These are phyloP conservation scores for Paramacrobiotus metropolitanus DNA, from an alignment of 1,140 invertebrate species.

Conservation along the genomic window DNA sequence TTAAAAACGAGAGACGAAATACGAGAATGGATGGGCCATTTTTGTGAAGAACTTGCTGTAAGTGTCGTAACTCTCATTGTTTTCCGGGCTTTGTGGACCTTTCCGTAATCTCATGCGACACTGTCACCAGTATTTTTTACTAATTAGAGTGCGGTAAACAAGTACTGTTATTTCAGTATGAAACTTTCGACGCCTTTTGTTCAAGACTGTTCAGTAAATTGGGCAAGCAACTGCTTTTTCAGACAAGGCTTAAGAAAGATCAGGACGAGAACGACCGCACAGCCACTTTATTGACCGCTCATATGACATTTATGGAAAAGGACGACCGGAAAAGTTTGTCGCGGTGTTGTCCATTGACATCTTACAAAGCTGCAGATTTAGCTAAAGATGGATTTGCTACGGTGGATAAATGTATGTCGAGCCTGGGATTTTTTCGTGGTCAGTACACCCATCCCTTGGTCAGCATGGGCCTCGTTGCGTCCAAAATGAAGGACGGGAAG, in stretches of 20 bases:
- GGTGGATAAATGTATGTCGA: not conserved
- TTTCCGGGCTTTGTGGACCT: no score
- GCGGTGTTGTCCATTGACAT: not conserved
- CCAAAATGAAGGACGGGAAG: not conserved
- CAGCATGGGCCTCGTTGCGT: not conserved
- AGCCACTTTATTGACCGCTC: not conserved
- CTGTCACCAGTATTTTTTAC: not conserved
- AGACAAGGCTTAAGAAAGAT: not conserved
- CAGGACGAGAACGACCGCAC: not conserved
- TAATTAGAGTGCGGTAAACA: no score
- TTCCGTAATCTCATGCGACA: no score
- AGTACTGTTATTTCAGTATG: no score
- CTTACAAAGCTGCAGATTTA: not conserved
- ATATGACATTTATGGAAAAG: not conserved
- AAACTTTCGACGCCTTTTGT: no score
- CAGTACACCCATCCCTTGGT: not conserved
- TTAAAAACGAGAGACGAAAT: constrained; percentile 43
- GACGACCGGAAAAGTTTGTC: not conserved
- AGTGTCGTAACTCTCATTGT: no score
- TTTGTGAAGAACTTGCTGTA: not conserved
- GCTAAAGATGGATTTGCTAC: not conserved
- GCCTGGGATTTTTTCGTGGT: not conserved
- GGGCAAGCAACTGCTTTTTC: no score
- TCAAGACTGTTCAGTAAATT: no score
- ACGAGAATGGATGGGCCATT: not conserved